Evolutionary conservation across 2,797 vertebrate species (phyloP).

Genomic region (Pipistrellus nathusii): DNA sequence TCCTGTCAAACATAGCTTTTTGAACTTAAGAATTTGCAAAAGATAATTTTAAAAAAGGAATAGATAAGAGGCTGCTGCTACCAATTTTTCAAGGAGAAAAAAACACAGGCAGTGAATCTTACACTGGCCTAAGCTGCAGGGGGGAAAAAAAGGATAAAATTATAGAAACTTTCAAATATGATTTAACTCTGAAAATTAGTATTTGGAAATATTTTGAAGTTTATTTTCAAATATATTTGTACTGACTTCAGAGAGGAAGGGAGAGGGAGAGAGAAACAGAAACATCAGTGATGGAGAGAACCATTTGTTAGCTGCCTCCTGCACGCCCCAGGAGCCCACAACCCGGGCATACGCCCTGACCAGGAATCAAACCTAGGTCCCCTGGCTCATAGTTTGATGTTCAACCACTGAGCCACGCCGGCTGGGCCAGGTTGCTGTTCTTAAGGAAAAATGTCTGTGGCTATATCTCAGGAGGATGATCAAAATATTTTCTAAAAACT

Average conservation of each 20-base stretch:
- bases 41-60: background rate
- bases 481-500: background rate
- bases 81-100: background rate
- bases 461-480: background rate
- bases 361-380: too few relatives aligned
- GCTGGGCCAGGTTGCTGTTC: background rate
- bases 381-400: too few relatives aligned
- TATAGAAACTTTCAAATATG: conserved; percentile 12
- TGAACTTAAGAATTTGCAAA: conserved; percentile 29
- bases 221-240: background rate
- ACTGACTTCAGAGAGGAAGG: too few relatives aligned
- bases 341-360: too few relatives aligned
- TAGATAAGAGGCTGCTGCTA: background rate
- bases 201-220: conserved; percentile 7
- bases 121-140: background rate
- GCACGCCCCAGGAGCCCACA: too few relatives aligned
- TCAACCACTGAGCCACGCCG: too few relatives aligned
- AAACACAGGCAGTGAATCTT: background rate
- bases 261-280: too few relatives aligned
- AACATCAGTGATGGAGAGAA: too few relatives aligned
- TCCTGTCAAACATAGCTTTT: background rate
- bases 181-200: conserved; percentile 36
- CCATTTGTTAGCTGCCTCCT: too few relatives aligned
- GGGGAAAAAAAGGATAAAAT: background rate
- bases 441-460: background rate